phyloP scores from a whole-genome alignment of 2,797 vertebrate genomes.

The Rhabdophis nuchalis region DNA sequence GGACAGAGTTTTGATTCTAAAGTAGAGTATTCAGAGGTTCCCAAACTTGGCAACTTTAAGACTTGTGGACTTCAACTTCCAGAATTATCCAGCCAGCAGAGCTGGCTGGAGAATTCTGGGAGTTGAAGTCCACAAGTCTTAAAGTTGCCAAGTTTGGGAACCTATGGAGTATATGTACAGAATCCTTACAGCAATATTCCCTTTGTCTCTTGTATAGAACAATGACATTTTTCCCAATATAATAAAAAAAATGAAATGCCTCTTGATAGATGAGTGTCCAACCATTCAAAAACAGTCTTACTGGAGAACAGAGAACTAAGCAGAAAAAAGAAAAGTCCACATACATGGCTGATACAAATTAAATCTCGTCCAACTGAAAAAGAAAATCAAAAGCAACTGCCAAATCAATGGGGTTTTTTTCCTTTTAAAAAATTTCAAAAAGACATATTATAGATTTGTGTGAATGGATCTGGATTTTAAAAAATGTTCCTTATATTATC shows the following conservation, averaged over 20 bases:
- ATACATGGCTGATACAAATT: not conserved
- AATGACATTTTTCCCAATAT: not conserved
- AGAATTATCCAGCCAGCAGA: too few species aligned
- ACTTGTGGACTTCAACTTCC: too few species aligned
- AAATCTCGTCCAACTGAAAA: not conserved
- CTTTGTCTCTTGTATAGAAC: not conserved
- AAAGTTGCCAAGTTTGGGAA: too few species aligned
- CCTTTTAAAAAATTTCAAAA: not conserved
- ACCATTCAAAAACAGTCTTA: not conserved
- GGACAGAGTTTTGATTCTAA: not conserved
- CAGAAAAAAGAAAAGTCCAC: not conserved
- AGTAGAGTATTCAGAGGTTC: too few species aligned
- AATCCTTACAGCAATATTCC: not conserved
- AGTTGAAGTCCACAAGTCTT: too few species aligned
- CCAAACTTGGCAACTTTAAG: too few species aligned
- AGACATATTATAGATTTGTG: not conserved
- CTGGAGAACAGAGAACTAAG: not conserved
- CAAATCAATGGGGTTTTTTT: not conserved
- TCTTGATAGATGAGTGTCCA: not conserved
- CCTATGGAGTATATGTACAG: too few species aligned
- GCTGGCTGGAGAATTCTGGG: too few species aligned
- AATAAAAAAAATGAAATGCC: not conserved
- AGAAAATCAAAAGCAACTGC: not conserved
- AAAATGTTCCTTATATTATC: not conserved
- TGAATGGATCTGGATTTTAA: not conserved